Conservation (phyloP, 2,113 vertebrate species). For the Takifugu flavidus region DNA sequence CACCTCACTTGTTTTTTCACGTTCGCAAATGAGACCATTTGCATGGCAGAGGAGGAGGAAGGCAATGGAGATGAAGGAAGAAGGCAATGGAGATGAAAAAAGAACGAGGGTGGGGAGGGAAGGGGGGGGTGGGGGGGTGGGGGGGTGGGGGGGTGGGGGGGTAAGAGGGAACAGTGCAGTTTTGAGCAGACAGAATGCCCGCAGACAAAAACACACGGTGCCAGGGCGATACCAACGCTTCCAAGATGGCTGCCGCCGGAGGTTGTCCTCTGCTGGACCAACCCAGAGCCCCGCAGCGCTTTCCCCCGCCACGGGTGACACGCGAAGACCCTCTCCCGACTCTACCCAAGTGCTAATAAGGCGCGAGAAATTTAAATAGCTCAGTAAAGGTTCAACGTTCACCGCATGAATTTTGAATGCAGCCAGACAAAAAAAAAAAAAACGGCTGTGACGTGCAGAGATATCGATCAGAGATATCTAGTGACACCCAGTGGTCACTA, state of each 20-base stretch:
- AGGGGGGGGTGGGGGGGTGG: background rate
- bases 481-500: slow-evolving; percentile 72
- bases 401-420: slow-evolving; percentile 38
- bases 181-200: slow-evolving; percentile 42
- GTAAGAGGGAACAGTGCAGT: slow-evolving; percentile 20
- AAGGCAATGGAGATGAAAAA: slow-evolving; percentile 12
- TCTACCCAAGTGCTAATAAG: slow-evolving; percentile 11
- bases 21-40: slow-evolving; percentile 57
- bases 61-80: slow-evolving; percentile 5
- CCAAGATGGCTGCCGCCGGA: slow-evolving; percentile 69
- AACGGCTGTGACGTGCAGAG: slow-evolving; percentile 26
- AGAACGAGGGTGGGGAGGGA: background rate
- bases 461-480: slow-evolving; percentile 71
- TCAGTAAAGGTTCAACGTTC: slow-evolving; percentile 26
- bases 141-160: background rate
- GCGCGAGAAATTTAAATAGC: slow-evolving; percentile 7
- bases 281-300: slow-evolving; percentile 32
- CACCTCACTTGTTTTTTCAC: slow-evolving; percentile 42
- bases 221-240: slow-evolving; percentile 57
- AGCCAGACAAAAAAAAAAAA: slow-evolving; percentile 5
- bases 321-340: slow-evolving; percentile 30
- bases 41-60: slow-evolving; percentile 33
- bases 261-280: slow-evolving; percentile 60
- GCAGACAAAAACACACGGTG: slow-evolving; percentile 47
- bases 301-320: slow-evolving; percentile 29